Evolutionary conservation across 2,888 invertebrate species (phyloP), one percentile per base, ranked within the genome.

Genomic region (Pycnomerus fuliginosus): DNA sequence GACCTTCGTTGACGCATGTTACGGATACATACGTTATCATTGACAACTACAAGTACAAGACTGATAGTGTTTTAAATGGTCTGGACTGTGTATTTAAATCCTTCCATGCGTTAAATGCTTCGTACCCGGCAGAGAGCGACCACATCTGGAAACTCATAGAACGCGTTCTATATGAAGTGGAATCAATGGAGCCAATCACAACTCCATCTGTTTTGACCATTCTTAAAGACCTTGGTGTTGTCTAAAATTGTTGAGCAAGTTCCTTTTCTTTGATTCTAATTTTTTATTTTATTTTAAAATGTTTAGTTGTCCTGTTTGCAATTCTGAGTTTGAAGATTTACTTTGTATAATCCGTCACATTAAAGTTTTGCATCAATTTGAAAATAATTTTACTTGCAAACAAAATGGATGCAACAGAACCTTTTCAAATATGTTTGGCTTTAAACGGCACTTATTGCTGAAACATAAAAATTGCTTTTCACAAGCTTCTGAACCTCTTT

Each of bases 131-230:
- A 5, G 40, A 40, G 33, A n/a, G 24, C 5, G 33, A 40, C 23
- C 32, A 40, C 12, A 33, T 40, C 24, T 40, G 33, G 23, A 8
- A 24, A n/a, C 11, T 40, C 5, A 32, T 40, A 11, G 25, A 40
- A 16, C 13, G 12, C n/a, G n/a, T n/a, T n/a, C n/a, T n/a, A 10
- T 31, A 17, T 13, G 16, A 31, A 16, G 5, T 39, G n/a, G n/a
- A n/a, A 5, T 31, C 39, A 1, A 14, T 14, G 11, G 12, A n/a
- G 13, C 22, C 30, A 12, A 39, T 22, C n/a, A 15, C 20, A 31
- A 39, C 31, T 12, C 39, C 30, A 14, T 30, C 12, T 13, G 15
- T 30, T 3, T 11, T 23, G n/a, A n/a, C n/a, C n/a, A n/a, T n/a
- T n/a, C n/a, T n/a, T n/a, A n/a, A n/a, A n/a, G n/a, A n/a, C n/a